Evolutionary conservation across 2,888 invertebrate genomes (phyloP).

Genomic region (Agriopis leucophaearia): DNA sequence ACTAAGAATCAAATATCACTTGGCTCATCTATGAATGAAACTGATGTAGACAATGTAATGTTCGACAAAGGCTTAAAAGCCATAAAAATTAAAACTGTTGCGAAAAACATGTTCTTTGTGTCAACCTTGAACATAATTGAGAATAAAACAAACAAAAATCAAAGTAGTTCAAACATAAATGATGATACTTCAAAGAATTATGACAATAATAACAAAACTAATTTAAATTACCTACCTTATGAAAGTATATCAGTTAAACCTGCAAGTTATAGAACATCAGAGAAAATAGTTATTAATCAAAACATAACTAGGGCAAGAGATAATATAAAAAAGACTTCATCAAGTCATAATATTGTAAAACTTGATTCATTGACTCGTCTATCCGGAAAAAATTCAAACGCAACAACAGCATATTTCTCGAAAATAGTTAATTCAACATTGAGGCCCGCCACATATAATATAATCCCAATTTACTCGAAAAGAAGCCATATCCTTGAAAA

Average conservation of each 20-base stretch:
- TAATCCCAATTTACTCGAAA: not conserved
- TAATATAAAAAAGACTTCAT: not conserved
- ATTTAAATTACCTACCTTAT: not conserved
- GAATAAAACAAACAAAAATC: not conserved
- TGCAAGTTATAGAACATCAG: not conserved
- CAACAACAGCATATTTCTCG: not conserved
- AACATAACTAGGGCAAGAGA: not conserved
- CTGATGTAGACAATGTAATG: not conserved
- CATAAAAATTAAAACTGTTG: not conserved
- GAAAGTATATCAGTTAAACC: not conserved
- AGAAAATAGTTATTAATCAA: not conserved
- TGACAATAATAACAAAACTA: not conserved
- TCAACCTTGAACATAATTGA: not conserved
- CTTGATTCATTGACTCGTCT: not conserved
- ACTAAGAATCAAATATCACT: not conserved
- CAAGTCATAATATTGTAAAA: not conserved
- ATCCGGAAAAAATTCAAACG: not conserved
- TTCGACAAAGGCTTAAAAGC: not conserved
- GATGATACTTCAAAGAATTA: not conserved
- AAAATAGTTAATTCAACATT: not conserved
- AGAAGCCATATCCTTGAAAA: not conserved
- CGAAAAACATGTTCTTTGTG: not conserved
- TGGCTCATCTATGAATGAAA: not conserved
- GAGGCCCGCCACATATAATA: not conserved
- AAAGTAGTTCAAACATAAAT: not conserved